Evolutionary conservation across 2,113 vertebrate genomes (phyloP).

Genomic region (Oreochromis niloticus): DNA sequence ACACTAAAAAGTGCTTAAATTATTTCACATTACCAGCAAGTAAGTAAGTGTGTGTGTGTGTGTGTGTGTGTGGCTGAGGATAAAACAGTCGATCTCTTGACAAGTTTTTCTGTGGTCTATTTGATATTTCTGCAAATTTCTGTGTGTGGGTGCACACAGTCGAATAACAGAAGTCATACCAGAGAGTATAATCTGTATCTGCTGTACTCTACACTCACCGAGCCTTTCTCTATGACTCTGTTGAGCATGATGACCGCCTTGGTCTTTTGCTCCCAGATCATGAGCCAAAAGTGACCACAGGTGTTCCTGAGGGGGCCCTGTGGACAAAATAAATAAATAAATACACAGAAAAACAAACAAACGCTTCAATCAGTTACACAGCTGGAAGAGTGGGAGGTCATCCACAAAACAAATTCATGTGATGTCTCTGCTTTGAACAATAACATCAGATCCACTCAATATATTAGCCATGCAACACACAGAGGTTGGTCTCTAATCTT

Average conservation of each 20-base stretch:
- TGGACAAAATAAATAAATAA: background rate
- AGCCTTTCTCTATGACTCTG: conserved; percentile 93
- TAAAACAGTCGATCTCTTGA: background rate
- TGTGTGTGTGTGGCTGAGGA: background rate
- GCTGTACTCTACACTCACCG: conserved; percentile 71
- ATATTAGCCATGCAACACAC: background rate
- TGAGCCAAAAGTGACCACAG: conserved; percentile 97
- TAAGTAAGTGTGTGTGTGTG: background rate
- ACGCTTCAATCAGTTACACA: background rate
- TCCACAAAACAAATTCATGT: background rate
- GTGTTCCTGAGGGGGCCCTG: conserved; percentile 96
- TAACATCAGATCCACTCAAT: background rate
- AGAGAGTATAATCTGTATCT: background rate
- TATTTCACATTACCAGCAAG: background rate
- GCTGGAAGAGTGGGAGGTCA: background rate
- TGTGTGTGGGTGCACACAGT: background rate
- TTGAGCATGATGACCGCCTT: conserved; percentile 97
- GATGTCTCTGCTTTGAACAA: background rate
- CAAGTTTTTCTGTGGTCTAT: background rate
- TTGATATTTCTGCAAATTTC: background rate
- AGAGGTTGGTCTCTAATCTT: background rate
- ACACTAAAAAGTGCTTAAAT: background rate
- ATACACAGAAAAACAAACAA: background rate
- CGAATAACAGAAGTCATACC: background rate
- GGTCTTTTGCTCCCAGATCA: conserved; percentile 96